Conservation (phyloP, 2,797 vertebrate genomes). For the Vespertilio murinus region DNA sequence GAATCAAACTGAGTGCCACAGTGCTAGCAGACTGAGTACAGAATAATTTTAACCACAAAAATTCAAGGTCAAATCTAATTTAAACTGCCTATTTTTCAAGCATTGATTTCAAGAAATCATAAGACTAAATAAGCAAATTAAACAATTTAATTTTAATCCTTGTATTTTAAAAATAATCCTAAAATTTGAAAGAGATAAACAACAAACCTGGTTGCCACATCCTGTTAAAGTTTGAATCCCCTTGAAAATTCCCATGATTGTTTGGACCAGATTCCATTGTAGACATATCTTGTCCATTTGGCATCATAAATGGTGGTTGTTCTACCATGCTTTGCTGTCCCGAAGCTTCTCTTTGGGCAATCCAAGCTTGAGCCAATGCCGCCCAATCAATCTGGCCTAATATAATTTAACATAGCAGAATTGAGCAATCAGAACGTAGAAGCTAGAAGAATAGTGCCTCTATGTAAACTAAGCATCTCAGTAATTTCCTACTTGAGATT, state of each 20-base stretch:
- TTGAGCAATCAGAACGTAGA: slow-evolving; percentile 62
- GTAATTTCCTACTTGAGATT: slow-evolving; percentile 3
- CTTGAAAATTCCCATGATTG: slow-evolving; percentile 94
- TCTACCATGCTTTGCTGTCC: slow-evolving; percentile 88
- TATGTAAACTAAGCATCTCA: slow-evolving; percentile 23
- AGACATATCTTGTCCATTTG: slow-evolving; percentile 94
- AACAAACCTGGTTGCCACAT: slow-evolving; percentile 97
- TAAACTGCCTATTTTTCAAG: slow-evolving; percentile 45
- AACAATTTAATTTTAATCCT: slow-evolving; percentile 47
- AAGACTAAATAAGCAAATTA: slow-evolving; percentile 55
- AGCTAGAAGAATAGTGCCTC: neutral
- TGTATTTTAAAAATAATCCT: slow-evolving; percentile 54
- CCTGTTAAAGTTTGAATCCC: slow-evolving; percentile 94
- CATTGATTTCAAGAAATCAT: slow-evolving; percentile 68
- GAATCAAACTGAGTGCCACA: slow-evolving; percentile 73
- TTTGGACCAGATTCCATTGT: slow-evolving; percentile 90
- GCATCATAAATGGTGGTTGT: slow-evolving; percentile 88
- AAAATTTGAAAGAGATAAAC: slow-evolving; percentile 62
- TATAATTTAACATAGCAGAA: slow-evolving; percentile 70
- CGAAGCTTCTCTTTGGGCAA: slow-evolving; percentile 97
- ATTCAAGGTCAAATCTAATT: slow-evolving; percentile 58
- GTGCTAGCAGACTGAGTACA: slow-evolving; percentile 63
- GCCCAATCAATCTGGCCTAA: slow-evolving; percentile 99
- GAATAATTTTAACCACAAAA: slow-evolving; percentile 68
- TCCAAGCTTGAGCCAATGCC: slow-evolving; percentile 99